A percentile compares a stretch with the other conserved stretches of the same genome.
phyloP scores from a whole-genome alignment of 1,140 invertebrate genomes.

The Hyphantria cunea region DNA sequence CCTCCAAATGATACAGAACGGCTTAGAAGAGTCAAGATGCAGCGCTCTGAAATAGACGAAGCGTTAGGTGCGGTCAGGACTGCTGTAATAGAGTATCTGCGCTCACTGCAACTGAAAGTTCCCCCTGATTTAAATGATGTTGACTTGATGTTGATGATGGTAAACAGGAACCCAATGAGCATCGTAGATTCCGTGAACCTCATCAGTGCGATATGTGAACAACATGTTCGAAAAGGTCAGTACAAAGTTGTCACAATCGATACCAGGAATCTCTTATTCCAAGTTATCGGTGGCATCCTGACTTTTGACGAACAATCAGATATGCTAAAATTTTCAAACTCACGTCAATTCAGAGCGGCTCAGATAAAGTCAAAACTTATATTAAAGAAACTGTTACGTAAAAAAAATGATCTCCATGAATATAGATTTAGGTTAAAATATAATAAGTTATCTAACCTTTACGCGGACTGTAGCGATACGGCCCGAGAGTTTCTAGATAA shows the following conservation, averaged over 20 bases:
- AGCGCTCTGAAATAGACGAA: too few relatives aligned
- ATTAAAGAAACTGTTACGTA: background rate
- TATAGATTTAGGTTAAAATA: slow-evolving; percentile 10
- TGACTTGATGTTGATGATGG: background rate
- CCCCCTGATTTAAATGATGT: background rate
- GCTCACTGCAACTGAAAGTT: background rate
- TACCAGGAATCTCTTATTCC: too few relatives aligned
- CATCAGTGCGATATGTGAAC: background rate
- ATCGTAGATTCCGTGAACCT: background rate
- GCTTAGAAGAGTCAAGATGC: too few relatives aligned
- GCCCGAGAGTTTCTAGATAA: slow-evolving; percentile 18
- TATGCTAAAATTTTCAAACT: background rate
- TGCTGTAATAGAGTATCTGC: background rate
- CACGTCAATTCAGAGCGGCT: background rate
- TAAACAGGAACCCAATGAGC: background rate
- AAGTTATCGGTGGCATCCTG: slow-evolving; percentile 11
- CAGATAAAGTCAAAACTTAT: background rate
- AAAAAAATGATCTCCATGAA: background rate
- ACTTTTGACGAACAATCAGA: background rate
- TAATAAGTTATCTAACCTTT: slow-evolving; percentile 6
- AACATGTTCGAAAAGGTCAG: background rate
- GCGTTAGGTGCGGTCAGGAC: too few relatives aligned
- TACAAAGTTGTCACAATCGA: background rate
- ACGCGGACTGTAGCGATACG: background rate
- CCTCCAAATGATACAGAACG: too few relatives aligned